Conservation (phyloP, 2,797 vertebrate genomes). For the Spheniscus humboldti region DNA sequence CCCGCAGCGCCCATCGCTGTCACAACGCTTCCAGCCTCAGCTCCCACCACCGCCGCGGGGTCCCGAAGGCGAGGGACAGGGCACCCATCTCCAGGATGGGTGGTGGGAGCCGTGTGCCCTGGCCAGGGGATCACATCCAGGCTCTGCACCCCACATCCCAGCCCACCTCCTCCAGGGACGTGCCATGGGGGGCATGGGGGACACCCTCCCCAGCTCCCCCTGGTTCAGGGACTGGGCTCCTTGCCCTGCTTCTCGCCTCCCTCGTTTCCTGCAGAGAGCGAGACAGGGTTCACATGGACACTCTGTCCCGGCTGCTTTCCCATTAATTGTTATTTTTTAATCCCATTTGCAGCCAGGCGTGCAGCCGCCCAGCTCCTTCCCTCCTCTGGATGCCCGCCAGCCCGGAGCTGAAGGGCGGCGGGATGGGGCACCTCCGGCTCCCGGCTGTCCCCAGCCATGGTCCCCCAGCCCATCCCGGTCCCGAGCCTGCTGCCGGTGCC, state of each 20-base stretch:
- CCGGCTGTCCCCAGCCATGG: background rate
- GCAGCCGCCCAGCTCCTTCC: background rate
- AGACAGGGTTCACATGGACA: background rate
- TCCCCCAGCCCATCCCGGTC: background rate
- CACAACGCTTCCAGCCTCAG: background rate
- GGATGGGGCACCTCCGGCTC: background rate
- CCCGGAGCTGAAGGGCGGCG: background rate
- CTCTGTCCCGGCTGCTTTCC: background rate
- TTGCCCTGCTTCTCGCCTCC: background rate
- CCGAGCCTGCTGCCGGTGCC: background rate
- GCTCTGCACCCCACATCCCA: background rate
- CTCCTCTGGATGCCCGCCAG: background rate
- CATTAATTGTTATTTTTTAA: slow-evolving; percentile 50
- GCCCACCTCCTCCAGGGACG: background rate
- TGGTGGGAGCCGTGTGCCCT: rapidly evolving
- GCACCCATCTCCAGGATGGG: background rate
- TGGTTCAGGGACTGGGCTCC: background rate
- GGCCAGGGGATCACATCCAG: rapidly evolving
- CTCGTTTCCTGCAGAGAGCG: background rate
- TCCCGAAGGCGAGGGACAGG: background rate
- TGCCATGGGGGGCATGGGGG: no score
- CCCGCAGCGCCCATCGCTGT: background rate
- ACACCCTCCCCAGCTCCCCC: no score
- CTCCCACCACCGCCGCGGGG: rapidly evolving
- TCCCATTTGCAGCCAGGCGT: background rate